Conservation (phyloP, 2,113 vertebrate genomes). For the Ammodramus savannarum region DNA sequence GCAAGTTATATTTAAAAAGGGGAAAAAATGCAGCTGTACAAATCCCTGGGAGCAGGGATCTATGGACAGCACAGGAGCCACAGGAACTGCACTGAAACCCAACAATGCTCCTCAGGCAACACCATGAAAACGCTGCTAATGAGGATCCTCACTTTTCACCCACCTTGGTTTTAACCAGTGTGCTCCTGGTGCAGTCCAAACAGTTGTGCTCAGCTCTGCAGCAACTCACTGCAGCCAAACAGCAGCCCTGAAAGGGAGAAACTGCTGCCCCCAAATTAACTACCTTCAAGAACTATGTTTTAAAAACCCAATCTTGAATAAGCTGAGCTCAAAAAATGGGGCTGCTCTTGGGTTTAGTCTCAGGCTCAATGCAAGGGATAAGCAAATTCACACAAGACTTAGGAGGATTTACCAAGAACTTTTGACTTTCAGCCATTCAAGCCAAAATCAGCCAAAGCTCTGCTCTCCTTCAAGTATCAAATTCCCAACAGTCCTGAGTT, state of each 20-base stretch:
- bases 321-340: not conserved
- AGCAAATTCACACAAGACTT: not conserved
- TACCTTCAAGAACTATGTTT: not conserved
- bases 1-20: not conserved
- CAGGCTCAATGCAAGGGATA: not conserved
- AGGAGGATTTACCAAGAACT: not conserved
- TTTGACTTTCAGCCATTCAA: not conserved
- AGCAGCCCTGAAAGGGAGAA: not conserved
- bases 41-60: not conserved
- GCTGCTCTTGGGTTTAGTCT: not conserved
- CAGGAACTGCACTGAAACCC: not conserved
- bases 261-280: fast-evolving
- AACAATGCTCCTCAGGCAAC: not conserved
- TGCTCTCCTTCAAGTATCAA: not conserved
- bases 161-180: fast-evolving
- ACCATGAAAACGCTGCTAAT: fast-evolving
- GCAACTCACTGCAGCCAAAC: not conserved
- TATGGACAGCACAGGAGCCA: not conserved
- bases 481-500: fast-evolving
- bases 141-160: not conserved
- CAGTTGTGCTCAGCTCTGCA: not conserved
- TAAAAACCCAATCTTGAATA: not conserved
- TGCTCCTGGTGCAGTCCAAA: not conserved
- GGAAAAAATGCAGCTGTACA: not conserved
- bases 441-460: not conserved